A percentile compares a stretch with the other conserved stretches of the same genome.
Conservation (phyloP, 2,888 invertebrate genomes). For the Dugesia japonica region DNA sequence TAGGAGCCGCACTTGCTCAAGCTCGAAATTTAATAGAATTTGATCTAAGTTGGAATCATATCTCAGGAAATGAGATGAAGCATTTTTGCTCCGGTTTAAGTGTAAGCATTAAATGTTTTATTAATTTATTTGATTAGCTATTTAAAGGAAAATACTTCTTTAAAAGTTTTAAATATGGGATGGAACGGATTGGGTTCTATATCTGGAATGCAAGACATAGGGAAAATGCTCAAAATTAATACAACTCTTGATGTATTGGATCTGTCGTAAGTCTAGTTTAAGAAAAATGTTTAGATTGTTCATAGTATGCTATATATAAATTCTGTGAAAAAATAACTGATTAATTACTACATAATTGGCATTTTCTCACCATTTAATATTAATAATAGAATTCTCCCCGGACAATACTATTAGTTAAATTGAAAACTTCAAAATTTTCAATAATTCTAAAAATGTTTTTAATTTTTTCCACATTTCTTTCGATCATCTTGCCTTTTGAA, state of each 20-base stretch:
- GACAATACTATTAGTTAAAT: no score
- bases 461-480: no score
- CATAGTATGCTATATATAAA: no score
- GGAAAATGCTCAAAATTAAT: slow-evolving; percentile 38
- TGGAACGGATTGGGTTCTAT: slow-evolving; percentile 35
- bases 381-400: no score
- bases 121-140: neutral
- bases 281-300: no score
- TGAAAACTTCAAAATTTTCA: no score
- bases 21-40: slow-evolving; percentile 44
- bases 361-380: no score
- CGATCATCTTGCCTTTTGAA: no score
- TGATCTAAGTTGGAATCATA: slow-evolving; percentile 46
- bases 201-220: slow-evolving; percentile 31
- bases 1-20: slow-evolving; percentile 44
- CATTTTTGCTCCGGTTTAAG: slow-evolving; percentile 44
- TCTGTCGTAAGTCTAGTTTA: slow-evolving; percentile 37
- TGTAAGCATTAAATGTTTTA: slow-evolving; percentile 35
- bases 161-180: slow-evolving; percentile 37
- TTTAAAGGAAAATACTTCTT: slow-evolving; percentile 37
- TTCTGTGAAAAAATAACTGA: no score
- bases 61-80: slow-evolving; percentile 44
- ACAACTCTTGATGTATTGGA: slow-evolving; percentile 41
- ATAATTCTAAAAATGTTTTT: no score
- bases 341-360: no score